Base-by-base conservation (phyloP, 2,113 vertebrate species). In the Pelvicachromis taeniatus region DNA sequence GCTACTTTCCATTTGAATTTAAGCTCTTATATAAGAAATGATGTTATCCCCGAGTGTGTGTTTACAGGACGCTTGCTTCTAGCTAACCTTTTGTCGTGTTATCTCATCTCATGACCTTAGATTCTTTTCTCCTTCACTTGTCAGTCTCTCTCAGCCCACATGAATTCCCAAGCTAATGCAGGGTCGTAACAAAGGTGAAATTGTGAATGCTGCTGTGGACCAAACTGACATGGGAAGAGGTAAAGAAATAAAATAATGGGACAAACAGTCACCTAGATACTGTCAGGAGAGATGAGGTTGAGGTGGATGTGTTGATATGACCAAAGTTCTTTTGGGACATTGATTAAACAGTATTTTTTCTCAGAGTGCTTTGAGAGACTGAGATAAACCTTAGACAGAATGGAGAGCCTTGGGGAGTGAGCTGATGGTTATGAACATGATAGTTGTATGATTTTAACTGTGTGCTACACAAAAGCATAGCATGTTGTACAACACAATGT, bases 261-360 rank as follows among this genome's bases (percentile, higher is more conserved):
- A 91, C 89, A 92, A 93, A 90, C 82, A 88, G 78, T 85, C 68
- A 50, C 79, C 59, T 58, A 83, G 82, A 82, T 82, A 81, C 35
- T 81, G 86, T 84, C 90, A 85, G 73, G 73, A 80, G 82, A 85
- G 82, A 90, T 53, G 68, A 88, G 86, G 61, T 58, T 48, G 29
- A 68, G 63, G 77, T 33, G 33, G 84, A 89, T 94, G 87, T 91
- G 93, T 91, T 93, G 93, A 94, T 93, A 84, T 77, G 73, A 92
- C 77, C 80, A 17, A 85, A 91, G 80, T 80, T 91, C 83, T 81
- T 84, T 81, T 38, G 26, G 70, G 90, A 90, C 85, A 90, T 89
- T 92, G 91, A 95, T 94, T 90, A 94, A 93, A 92, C 88, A 85
- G 84, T 93, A 92, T 92, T 93, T 94, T 88, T 86, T 91, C 73